Percentiles rank a stretch among this genome's conserved stretches.
phyloP scores from a whole-genome alignment of 1,140 invertebrate genomes.

The Aleiodes sp. region DNA sequence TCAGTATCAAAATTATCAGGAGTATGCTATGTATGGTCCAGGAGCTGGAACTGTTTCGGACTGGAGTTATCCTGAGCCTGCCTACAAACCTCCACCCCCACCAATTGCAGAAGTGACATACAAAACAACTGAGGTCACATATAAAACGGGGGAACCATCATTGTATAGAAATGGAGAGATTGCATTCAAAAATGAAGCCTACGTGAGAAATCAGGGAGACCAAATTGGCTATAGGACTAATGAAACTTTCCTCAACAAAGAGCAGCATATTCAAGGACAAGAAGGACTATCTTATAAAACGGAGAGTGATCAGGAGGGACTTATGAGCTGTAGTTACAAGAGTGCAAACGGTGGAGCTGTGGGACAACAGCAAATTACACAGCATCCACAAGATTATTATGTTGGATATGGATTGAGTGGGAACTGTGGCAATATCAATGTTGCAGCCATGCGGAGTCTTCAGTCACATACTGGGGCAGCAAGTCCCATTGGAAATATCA shows the following conservation, averaged over 20 bases:
- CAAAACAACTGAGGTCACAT: conserved; percentile 64
- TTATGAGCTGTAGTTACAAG: conserved; percentile 50
- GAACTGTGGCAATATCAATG: conserved; percentile 40
- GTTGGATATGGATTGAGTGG: conserved; percentile 52
- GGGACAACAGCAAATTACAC: conserved; percentile 33
- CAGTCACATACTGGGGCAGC: conserved; percentile 46
- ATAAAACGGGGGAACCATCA: conserved; percentile 57
- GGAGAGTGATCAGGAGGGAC: conserved; percentile 52
- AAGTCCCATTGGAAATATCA: conserved; percentile 48
- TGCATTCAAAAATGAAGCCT: conserved; percentile 60
- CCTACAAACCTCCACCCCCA: conserved; percentile 48
- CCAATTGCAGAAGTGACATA: conserved; percentile 63
- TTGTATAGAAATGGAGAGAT: conserved; percentile 59
- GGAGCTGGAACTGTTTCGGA: conserved; percentile 42
- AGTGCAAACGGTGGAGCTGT: conserved; percentile 30
- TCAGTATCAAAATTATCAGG: conserved; percentile 63
- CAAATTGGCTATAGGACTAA: conserved; percentile 43
- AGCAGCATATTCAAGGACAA: conserved; percentile 48
- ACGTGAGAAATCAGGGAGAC: conserved; percentile 38
- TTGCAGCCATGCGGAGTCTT: conserved; percentile 45
- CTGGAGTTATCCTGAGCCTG: conserved; percentile 51
- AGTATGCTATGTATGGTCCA: conserved; percentile 58
- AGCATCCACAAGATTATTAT: conserved; percentile 57
- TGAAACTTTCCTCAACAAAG: conserved; percentile 46
- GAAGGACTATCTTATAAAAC: conserved; percentile 52